A percentile compares a stretch with the other conserved stretches of the same genome.
These are phyloP conservation scores for Triplophysa tibetana DNA, from an alignment of 2,113 vertebrate genomes.

Conservation along the genomic window DNA sequence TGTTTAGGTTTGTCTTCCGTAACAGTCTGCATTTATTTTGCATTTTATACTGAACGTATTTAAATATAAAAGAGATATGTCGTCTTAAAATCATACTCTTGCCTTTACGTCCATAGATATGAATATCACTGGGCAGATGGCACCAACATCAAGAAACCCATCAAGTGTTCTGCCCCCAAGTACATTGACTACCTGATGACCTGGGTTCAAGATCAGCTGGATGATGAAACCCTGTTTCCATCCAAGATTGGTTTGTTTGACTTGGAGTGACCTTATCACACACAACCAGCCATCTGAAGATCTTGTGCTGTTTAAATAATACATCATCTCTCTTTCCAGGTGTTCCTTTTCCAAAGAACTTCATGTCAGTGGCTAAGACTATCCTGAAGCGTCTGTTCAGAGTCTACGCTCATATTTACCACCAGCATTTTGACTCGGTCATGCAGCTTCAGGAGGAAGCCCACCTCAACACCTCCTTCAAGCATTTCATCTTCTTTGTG, in stretches of 20 bases:
- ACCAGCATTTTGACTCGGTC: slow-evolving; percentile 96
- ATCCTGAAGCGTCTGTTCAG: slow-evolving; percentile 94
- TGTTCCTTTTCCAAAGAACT: slow-evolving; percentile 95
- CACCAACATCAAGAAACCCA: slow-evolving; percentile 96
- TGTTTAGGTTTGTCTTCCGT: too few relatives aligned
- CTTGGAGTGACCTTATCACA: too few relatives aligned
- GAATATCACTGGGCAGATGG: slow-evolving; percentile 98
- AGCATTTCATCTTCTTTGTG: slow-evolving; percentile 98
- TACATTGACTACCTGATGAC: slow-evolving; percentile 99
- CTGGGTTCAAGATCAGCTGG: slow-evolving; percentile 97
- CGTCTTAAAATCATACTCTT: background rate
- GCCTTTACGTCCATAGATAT: slow-evolving; percentile 73
- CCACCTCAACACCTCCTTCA: slow-evolving; percentile 97
- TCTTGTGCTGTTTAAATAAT: background rate
- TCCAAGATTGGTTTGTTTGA: slow-evolving; percentile 90
- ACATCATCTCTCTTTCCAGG: slow-evolving; percentile 67
- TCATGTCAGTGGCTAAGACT: slow-evolving; percentile 97
- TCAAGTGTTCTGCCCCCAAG: slow-evolving; percentile 96
- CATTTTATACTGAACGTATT: background rate
- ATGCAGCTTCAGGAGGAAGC: slow-evolving; percentile 97
- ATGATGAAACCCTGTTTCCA: slow-evolving; percentile 96
- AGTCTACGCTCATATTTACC: slow-evolving; percentile 96
- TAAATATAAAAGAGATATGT: background rate
- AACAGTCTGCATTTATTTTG: too few relatives aligned
- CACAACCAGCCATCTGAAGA: background rate